Base-by-base conservation (phyloP, 1,140 invertebrate species). In the Neodiprion fabricii region DNA sequence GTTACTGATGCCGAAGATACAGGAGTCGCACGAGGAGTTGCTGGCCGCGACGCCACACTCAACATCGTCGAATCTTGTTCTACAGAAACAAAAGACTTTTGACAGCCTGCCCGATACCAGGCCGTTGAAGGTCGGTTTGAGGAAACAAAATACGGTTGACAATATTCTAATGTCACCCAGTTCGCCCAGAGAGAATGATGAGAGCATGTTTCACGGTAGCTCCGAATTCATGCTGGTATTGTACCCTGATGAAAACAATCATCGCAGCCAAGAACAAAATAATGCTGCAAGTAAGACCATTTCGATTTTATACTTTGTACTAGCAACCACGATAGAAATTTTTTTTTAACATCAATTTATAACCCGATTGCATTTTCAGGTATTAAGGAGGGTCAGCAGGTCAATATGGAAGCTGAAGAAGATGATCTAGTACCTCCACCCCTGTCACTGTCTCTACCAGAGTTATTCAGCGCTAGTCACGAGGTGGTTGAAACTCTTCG, bases 171-270 rank as follows among this genome's bases (percentile, higher is more conserved):
- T 47, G 67, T 69, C 67, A 11, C 67, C 67, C 21, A 23, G 66
- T 40, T 28, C 23, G 3, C 76, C 74, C 0, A 70, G 76, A 1
- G 74, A 73, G 28, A 72, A 82, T 17, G 81, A 86, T 14, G 82
- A 84, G 4, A 78, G 78, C 75, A 81, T 79, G 28, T 73, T 89
- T 10, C 87, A 89, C 23, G 91, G 89, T 17, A 94, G 92, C 80
- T 94, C 93, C 28, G 94, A 96, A 83, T 94, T 95, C 77, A 95
- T 96, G 93, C 84, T 96, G 50, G 93, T 96, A 48, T 86, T 96
- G 7, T 94, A 93, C 85, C 92, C 94, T 48, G 89, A 94, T 47
- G 61, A 65, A 69, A 21, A 12, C 28, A 50, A 28, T 5, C 47
- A 67, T 17, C 1, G 1, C 70, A 66, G 53, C 53, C 66, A 21